Percentiles rank a stretch among this genome's conserved stretches.
Evolutionary conservation across 2,113 vertebrate species (phyloP).

Genomic region (Lasiurus cinereus): DNA sequence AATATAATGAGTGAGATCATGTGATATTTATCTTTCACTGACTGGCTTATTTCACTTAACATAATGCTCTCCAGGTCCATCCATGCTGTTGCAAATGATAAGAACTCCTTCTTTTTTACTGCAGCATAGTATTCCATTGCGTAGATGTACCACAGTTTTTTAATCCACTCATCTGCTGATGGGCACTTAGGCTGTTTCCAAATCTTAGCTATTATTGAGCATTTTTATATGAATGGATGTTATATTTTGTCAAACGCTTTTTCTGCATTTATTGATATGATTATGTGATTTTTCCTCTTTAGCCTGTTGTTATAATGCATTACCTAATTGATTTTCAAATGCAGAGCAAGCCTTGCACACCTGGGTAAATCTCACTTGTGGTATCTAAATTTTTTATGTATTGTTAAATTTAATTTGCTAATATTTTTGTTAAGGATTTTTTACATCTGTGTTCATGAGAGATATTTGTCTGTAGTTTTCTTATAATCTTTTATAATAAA

Average conservation of each 20-base stretch:
- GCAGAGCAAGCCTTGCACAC: not conserved
- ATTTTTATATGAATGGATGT: not conserved
- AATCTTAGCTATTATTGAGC: not conserved
- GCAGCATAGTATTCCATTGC: no score
- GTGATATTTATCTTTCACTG: no score
- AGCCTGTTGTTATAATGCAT: not conserved
- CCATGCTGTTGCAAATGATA: no score
- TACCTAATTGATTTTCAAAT: not conserved
- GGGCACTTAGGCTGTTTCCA: no score
- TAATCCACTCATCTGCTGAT: no score
- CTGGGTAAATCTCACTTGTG: not conserved
- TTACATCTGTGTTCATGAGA: not conserved
- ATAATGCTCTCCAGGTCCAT: no score
- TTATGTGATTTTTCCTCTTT: not conserved
- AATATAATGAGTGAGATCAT: no score
- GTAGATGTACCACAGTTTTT: no score
- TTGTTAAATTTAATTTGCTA: not conserved
- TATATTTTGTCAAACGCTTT: not conserved
- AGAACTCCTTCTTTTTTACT: no score
- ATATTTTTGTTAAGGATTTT: conserved; percentile 19
- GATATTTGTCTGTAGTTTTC: not conserved
- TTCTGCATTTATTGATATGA: not conserved
- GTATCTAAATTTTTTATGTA: not conserved
- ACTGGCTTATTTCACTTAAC: no score
- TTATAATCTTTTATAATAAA: not conserved